Percentiles rank a stretch among this genome's conserved stretches.
These are phyloP conservation scores for Drosophila seclusa DNA, from an alignment of 2,888 invertebrate genomes.

Conservation along the genomic window DNA sequence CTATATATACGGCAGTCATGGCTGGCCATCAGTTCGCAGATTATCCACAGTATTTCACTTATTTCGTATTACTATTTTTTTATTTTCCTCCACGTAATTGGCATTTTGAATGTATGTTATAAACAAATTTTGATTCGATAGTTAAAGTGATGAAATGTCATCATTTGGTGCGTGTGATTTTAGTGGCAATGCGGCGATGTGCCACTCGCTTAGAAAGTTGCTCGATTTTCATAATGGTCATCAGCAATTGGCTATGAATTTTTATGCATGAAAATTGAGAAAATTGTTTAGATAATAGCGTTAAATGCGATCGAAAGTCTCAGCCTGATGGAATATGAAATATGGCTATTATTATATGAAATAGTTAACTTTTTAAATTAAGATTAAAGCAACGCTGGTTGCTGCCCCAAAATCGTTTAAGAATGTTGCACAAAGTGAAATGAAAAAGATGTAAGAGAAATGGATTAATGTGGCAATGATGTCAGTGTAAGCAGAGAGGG, in stretches of 20 bases:
- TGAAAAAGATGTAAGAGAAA: background rate
- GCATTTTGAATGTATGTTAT: slow-evolving; percentile 66
- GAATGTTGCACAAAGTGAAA: slow-evolving; percentile 5
- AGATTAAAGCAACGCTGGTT: background rate
- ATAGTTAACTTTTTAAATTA: background rate
- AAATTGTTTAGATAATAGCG: slow-evolving; percentile 2
- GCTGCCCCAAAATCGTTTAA: background rate
- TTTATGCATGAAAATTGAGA: slow-evolving; percentile 17
- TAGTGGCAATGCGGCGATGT: slow-evolving; percentile 4
- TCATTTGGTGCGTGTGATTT: slow-evolving; percentile 63
- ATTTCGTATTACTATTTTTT: slow-evolving; percentile 35
- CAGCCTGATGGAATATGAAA: background rate
- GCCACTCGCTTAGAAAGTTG: slow-evolving; percentile 65
- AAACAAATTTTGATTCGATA: slow-evolving; percentile 66
- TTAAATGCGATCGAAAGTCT: slow-evolving; percentile 10
- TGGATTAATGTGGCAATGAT: background rate
- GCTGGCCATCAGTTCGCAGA: slow-evolving; percentile 74
- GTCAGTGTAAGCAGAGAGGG: background rate
- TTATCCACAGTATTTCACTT: slow-evolving; percentile 74
- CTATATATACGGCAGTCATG: slow-evolving; percentile 62
- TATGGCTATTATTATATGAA: background rate
- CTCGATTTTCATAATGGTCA: slow-evolving; percentile 45
- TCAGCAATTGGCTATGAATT: slow-evolving; percentile 26
- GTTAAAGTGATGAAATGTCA: slow-evolving; percentile 73
- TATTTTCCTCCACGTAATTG: slow-evolving; percentile 56